These are phyloP conservation scores for Diaprepes abbreviatus DNA, from an alignment of 2,888 invertebrate genomes.

Conservation along the genomic window DNA sequence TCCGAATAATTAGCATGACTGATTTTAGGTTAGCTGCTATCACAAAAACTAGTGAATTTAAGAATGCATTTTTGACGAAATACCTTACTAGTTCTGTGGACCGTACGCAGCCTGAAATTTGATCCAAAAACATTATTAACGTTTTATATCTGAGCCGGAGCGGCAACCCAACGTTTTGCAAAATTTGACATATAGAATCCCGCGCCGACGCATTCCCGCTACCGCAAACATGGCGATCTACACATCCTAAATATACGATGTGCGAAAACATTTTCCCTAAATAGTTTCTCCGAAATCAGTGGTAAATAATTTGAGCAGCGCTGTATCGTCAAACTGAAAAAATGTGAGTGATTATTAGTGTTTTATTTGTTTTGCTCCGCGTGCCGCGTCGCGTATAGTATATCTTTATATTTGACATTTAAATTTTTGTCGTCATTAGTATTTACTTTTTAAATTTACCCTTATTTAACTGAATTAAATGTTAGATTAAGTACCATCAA, in stretches of 20 bases:
- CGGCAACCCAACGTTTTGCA: conserved; percentile 27
- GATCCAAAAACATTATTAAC: conserved; percentile 5
- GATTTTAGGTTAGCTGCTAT: no score
- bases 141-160: background rate
- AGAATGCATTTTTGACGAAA: no score
- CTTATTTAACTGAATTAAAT: background rate
- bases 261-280: conserved; percentile 43
- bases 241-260: conserved; percentile 44
- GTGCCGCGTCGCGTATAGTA: conserved; percentile 23
- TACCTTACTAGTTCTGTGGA: no score
- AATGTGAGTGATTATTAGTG: conserved; percentile 33
- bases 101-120: no score
- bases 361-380: conserved; percentile 9
- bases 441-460: conserved; percentile 34
- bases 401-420: conserved; percentile 30
- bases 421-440: conserved; percentile 26
- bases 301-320: conserved; percentile 9
- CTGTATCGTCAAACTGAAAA: conserved; percentile 19
- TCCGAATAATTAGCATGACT: no score
- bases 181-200: conserved; percentile 36
- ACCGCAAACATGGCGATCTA: conserved; percentile 59
- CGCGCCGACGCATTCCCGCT: conserved; percentile 49
- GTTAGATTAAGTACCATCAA: conserved; percentile 28
- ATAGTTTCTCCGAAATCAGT: conserved; percentile 33
- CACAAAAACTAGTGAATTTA: no score